Percentiles rank a stretch among this genome's conserved stretches.
These are phyloP conservation scores for Hartigia nigra DNA, from an alignment of 2,888 invertebrate genomes.

Conservation along the genomic window DNA sequence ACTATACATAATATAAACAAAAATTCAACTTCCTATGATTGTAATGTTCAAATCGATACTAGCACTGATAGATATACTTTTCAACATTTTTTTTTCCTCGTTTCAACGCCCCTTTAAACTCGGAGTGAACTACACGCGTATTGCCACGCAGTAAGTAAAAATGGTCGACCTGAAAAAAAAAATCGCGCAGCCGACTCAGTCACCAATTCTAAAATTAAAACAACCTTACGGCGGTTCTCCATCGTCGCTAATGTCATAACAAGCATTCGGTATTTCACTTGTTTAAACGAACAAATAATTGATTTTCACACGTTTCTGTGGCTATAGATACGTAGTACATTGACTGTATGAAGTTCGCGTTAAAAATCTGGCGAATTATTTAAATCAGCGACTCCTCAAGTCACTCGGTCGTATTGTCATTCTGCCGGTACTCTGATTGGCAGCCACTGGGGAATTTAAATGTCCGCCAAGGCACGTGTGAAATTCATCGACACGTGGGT, in stretches of 20 bases:
- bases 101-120: not conserved
- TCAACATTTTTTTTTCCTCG: not conserved
- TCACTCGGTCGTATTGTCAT: not conserved
- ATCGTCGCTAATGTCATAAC: not conserved
- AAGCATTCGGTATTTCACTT: not conserved
- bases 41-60: not conserved
- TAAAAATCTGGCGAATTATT: not conserved
- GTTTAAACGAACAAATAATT: not conserved
- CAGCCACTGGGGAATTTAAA: not conserved
- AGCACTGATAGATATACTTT: not conserved
- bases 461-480: not conserved
- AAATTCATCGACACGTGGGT: not conserved
- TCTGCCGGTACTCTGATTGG: not conserved
- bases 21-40: not conserved
- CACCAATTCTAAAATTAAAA: not conserved
- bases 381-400: not conserved
- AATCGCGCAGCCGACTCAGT: not conserved
- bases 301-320: not conserved
- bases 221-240: not conserved
- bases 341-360: not conserved
- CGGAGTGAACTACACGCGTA: not conserved
- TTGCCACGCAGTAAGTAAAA: not conserved
- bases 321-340: not conserved
- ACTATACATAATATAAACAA: not conserved
- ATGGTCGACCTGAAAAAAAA: not conserved